Evolutionary conservation across 2,888 invertebrate genomes (phyloP), one percentile per base, ranked within the genome.

Genomic region (Ethmia dodecea): DNA sequence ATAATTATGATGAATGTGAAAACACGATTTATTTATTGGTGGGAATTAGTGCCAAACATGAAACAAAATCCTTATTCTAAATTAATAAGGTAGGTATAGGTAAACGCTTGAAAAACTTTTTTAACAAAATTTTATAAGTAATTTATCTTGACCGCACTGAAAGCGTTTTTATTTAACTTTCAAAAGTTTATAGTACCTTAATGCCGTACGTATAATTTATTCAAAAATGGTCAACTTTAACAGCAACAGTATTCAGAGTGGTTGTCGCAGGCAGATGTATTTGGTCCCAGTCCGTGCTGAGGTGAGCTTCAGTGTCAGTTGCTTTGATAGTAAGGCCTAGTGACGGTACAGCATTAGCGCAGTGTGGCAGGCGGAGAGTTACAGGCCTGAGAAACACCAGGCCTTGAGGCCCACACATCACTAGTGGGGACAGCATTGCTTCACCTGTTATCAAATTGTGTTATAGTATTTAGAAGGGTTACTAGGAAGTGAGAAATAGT

Each of bases 401-500:
- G 49, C 97, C 93, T 84, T 96, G 96, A 13, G 98, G 98, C 42
- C 98, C 97, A 86, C 97, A 98, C 94, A 97, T 96, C 63, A 98
- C 97, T 60, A 97, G 88, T 40, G 97, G 97, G 60, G 96, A 96
- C 58, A 97, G 89, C 89, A 97, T 91, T 45, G 95, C 94, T 89
- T 98, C 97, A 90, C 97, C 96, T 96, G 65, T 49, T 2, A 16
- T 26, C 20, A 33, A 20, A 28, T 3, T 5, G 12, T 11, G 14
- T 26, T 32, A 3, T 16, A 11, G 26, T 10, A 26, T 16, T 24
- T 32, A 15, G 10, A 5, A 31, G n/a, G 3, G 12, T 22, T 28
- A 18, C 20, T 20, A n/a, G n/a, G 2, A 2, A 20, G n/a, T 20
- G 20, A 3, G 20, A 20, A 20, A n/a, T 20, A 20, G n/a, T 20